Evolutionary conservation across 2,113 vertebrate species (phyloP).

Genomic region (Mastomys coucha): DNA sequence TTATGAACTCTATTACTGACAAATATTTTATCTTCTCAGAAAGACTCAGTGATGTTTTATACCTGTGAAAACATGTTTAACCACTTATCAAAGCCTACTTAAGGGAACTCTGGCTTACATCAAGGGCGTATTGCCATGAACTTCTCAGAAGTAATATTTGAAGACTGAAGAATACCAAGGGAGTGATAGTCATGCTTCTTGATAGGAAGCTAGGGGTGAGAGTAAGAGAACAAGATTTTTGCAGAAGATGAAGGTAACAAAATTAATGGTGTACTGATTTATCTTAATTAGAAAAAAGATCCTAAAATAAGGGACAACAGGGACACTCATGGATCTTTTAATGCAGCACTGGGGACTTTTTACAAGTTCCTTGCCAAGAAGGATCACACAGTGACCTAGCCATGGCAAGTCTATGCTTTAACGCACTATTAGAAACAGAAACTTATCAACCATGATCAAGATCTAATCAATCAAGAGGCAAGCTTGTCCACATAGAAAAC

Average conservation of each 20-base stretch:
- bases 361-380: background rate
- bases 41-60: background rate
- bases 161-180: background rate
- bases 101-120: background rate
- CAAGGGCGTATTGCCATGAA: background rate
- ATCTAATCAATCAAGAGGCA: background rate
- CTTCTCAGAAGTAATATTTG: background rate
- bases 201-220: background rate
- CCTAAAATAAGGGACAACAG: background rate
- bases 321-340: background rate
- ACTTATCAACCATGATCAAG: background rate
- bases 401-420: background rate
- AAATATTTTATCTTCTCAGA: background rate
- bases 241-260: background rate
- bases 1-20: background rate
- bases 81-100: background rate
- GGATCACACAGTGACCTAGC: background rate
- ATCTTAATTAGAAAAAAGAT: background rate
- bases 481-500: background rate
- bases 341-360: background rate
- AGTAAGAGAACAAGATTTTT: background rate
- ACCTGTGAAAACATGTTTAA: background rate
- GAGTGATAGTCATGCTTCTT: background rate
- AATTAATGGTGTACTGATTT: background rate
- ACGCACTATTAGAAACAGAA: background rate